Evolutionary conservation across 2,888 invertebrate species (phyloP).

Genomic region (Calliopum simillimum): DNA sequence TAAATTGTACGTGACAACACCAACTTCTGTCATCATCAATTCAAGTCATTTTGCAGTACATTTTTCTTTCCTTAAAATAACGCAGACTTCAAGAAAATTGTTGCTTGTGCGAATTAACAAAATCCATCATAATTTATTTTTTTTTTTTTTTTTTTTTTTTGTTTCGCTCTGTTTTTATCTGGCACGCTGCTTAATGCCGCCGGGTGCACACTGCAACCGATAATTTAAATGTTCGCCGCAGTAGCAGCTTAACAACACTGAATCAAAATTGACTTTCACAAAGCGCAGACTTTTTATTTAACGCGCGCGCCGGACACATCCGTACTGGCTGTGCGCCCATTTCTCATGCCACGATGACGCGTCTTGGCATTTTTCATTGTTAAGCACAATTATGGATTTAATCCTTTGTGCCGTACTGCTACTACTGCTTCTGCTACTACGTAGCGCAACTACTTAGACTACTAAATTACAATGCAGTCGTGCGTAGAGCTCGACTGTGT

Average conservation of each 20-base stretch:
- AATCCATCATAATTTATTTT: background rate
- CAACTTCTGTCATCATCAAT: background rate
- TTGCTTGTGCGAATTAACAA: too few relatives aligned
- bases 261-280: conserved; percentile 13
- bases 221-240: too few relatives aligned
- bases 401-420: conserved; percentile 36
- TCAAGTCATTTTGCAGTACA: too few relatives aligned
- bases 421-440: too few relatives aligned
- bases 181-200: too few relatives aligned
- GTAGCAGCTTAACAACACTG: background rate
- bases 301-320: background rate
- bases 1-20: too few relatives aligned
- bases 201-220: background rate
- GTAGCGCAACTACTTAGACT: conserved; percentile 28
- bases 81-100: too few relatives aligned
- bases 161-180: too few relatives aligned
- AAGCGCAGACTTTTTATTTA: background rate
- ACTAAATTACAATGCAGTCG: conserved; percentile 28
- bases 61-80: too few relatives aligned
- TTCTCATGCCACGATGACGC: background rate
- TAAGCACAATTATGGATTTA: conserved; percentile 45
- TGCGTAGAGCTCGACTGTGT: background rate
- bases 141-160: background rate
- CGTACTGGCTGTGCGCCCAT: conserved; percentile 8
- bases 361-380: conserved; percentile 25